Evolutionary conservation across 2,888 invertebrate species (phyloP).

Genomic region (Nephrotoma appendiculata): DNA sequence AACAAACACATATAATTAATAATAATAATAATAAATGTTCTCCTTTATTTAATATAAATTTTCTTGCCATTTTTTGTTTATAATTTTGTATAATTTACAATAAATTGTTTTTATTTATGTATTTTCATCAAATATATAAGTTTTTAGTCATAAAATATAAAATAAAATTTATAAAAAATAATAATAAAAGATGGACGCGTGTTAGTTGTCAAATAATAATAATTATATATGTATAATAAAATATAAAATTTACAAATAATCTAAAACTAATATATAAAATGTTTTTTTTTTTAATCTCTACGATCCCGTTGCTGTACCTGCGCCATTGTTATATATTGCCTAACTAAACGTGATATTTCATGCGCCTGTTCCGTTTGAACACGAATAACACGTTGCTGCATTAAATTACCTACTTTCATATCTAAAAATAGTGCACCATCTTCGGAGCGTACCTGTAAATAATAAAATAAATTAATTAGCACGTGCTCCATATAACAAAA

Average conservation of each 20-base stretch:
- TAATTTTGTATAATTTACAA: not conserved
- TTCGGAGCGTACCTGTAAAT: conserved; percentile 58
- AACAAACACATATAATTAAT: not conserved
- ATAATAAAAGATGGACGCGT: not conserved
- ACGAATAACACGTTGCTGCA: conserved; percentile 88
- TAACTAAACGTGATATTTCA: conserved; percentile 88
- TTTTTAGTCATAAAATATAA: not conserved
- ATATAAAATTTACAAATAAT: not conserved
- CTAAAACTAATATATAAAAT: not conserved
- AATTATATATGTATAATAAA: not conserved
- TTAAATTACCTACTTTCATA: conserved; percentile 92
- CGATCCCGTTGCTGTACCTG: conserved; percentile 29
- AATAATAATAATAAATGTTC: not conserved
- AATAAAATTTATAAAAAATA: not conserved
- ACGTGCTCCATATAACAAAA: not conserved
- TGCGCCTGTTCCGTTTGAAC: conserved; percentile 96
- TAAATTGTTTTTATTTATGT: not conserved
- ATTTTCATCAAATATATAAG: not conserved
- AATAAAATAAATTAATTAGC: conserved; percentile 1
- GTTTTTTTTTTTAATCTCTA: not conserved
- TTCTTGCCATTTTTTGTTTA: not conserved
- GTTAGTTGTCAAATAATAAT: not conserved
- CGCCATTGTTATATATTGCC: conserved; percentile 92
- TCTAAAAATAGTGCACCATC: conserved; percentile 86
- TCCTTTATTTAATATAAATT: not conserved